Evolutionary conservation across 23 tunicate species (phyloP), one percentile per base, ranked within the genome.

Genomic region (Botrylloides violaceus): DNA sequence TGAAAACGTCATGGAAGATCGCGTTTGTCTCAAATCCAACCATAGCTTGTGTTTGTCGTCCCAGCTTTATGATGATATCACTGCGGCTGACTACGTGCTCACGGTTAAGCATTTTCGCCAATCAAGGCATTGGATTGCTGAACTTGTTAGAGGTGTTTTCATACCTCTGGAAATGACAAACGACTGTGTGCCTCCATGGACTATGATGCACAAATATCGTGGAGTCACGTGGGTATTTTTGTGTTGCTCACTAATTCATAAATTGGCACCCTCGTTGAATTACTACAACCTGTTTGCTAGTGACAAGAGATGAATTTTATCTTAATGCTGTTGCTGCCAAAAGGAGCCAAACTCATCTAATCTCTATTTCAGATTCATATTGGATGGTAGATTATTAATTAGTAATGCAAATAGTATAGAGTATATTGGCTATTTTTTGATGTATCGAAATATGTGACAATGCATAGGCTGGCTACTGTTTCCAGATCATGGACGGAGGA

Each of bases 401-500:
- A n/a, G n/a, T n/a, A n/a, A n/a, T n/a, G n/a, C n/a, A n/a, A n/a
- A n/a, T n/a, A n/a, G n/a, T n/a, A n/a, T n/a, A n/a, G n/a, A n/a
- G n/a, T n/a, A n/a, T n/a, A n/a, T n/a, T n/a, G n/a, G n/a, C n/a
- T n/a, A n/a, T n/a, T n/a, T n/a, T n/a, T n/a, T n/a, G n/a, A n/a
- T n/a, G n/a, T n/a, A n/a, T n/a, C n/a, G n/a, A n/a, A n/a, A n/a
- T n/a, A n/a, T n/a, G n/a, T n/a, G n/a, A n/a, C n/a, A n/a, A n/a
- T n/a, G n/a, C n/a, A n/a, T n/a, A n/a, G n/a, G n/a, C n/a, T n/a
- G n/a, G n/a, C n/a, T n/a, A n/a, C n/a, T n/a, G 1, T 37, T 1
- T 75, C 50, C 58, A 88, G 96, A 60, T 88, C 96, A 53, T 88
- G 80, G 83, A 81, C 96, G 3, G 56, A 71, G 32, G 80, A 78